Base-by-base conservation (phyloP, 2,113 vertebrate species). In the Xenopus borealis region DNA sequence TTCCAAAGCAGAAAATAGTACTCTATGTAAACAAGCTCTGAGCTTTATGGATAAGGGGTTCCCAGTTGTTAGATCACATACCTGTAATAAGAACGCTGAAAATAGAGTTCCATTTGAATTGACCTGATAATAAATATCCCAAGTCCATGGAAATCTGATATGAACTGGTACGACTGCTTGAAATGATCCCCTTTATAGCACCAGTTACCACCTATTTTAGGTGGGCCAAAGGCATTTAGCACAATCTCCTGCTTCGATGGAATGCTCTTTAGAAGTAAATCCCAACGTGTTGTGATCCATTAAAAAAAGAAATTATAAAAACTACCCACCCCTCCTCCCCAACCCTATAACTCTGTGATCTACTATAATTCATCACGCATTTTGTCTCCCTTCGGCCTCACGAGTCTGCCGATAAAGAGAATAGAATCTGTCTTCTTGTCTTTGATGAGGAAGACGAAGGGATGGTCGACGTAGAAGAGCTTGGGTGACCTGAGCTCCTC, bases 391-490 rank as follows among this genome's bases (percentile, higher is more conserved):
- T 97, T 97, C 46, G 96, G 96, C 73, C 91, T 87, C 53, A 98
- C 90, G 59, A 98, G 89, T 82, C 96, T 89, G 81, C 96, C 97
- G 0, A 99, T 95, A 82, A 95, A 98, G 30, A 98, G 90, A 69
- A 98, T 88, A 72, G 95, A 93, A 78, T 90, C 91, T 0, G 93
- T 98, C 83, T 94, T 95, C 81, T 83, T 93, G 86, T 99, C 97
- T 84, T 93, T 94, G 79, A 99, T 94, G 53, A 99, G 83, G 86
- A 99, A 99, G 86, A 98, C 82, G 82, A 97, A 99, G 1, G 97
- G 97, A 66, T 98, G 97, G 81, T 98, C 97, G 0, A 88, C 94
- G 0, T 98, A 99, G 87, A 99, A 98, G 62, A 99, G 89, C 78
- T 91, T 96, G 19, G 96, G 96, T 81, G 82, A 91, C 46, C 89